phyloP scores from a whole-genome alignment of 2,888 invertebrate species.

The Cinara cedri region DNA sequence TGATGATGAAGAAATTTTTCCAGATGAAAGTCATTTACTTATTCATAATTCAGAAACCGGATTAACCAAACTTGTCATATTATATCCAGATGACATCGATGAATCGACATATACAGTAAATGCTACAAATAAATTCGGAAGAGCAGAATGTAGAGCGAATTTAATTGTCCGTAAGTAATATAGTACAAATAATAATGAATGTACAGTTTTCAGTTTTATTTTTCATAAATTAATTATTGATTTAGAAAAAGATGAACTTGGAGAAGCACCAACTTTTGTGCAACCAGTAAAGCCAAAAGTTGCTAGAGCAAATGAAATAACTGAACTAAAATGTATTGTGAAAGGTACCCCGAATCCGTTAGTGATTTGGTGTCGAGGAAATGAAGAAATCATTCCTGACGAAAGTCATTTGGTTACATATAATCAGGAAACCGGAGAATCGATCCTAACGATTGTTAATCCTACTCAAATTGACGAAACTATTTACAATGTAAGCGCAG shows the following conservation, averaged over 20 bases:
- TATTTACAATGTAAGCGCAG: slow-evolving; percentile 74
- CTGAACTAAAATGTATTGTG: slow-evolving; percentile 72
- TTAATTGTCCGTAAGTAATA: slow-evolving; percentile 72
- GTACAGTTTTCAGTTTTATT: not conserved
- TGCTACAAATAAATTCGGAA: slow-evolving; percentile 76
- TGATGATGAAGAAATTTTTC: slow-evolving; percentile 70
- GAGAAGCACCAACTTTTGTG: slow-evolving; percentile 72
- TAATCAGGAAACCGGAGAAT: slow-evolving; percentile 70
- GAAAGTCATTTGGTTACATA: slow-evolving; percentile 68
- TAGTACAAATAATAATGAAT: not conserved
- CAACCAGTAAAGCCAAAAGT: slow-evolving; percentile 72
- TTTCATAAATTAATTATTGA: not conserved
- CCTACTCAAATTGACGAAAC: slow-evolving; percentile 73
- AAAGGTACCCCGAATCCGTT: slow-evolving; percentile 73
- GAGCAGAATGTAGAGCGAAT: slow-evolving; percentile 76
- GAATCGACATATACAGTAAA: slow-evolving; percentile 72
- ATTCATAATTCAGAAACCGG: slow-evolving; percentile 71
- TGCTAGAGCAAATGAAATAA: slow-evolving; percentile 69
- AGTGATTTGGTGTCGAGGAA: slow-evolving; percentile 74
- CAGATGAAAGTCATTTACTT: slow-evolving; percentile 69
- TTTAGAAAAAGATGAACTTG: slow-evolving; percentile 68
- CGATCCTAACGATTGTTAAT: slow-evolving; percentile 70
- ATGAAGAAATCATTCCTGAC: slow-evolving; percentile 69
- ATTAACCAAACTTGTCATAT: slow-evolving; percentile 73
- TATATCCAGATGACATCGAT: slow-evolving; percentile 75